phyloP scores from a whole-genome alignment of 37 sponge, comb jelly and placozoan genomes.

The Agelas oroides region DNA sequence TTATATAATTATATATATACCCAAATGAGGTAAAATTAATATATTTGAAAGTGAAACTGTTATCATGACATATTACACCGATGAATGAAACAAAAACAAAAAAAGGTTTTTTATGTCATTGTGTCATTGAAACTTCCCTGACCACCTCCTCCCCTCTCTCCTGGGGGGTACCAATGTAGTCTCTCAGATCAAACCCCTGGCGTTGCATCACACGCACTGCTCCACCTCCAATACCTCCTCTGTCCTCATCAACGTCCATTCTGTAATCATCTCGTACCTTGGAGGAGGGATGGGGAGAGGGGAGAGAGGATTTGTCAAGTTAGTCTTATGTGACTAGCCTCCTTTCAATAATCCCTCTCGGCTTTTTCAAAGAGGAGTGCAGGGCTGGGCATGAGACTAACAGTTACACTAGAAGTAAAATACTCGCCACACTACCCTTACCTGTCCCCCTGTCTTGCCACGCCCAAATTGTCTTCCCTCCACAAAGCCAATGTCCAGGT shows the following conservation, averaged over 20 bases:
- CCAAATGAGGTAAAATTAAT: no score
- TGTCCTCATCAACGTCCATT: slow-evolving; percentile 88
- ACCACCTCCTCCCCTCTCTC: no score
- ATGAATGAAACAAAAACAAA: not conserved
- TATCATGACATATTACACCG: no score
- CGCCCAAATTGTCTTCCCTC: slow-evolving; percentile 99
- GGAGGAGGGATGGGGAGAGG: not conserved
- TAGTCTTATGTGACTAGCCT: no score
- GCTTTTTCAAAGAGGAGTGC: no score
- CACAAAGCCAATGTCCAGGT: slow-evolving; percentile 96
- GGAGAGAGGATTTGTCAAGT: not conserved
- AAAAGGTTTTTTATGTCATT: not conserved
- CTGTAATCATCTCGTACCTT: slow-evolving; percentile 98
- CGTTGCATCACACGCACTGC: not conserved
- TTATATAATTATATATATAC: no score
- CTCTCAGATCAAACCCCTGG: not conserved
- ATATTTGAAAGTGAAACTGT: no score
- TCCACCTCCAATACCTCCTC: slow-evolving; percentile 90
- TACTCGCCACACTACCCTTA: slow-evolving; percentile 19
- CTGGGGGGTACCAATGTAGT: no score
- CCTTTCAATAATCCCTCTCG: no score
- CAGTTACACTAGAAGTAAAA: no score
- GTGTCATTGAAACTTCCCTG: no score
- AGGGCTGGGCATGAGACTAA: no score
- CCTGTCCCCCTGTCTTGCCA: slow-evolving; percentile 96